Evolutionary conservation across 2,888 invertebrate species (phyloP).

Genomic region (Parochlus steinenii): DNA sequence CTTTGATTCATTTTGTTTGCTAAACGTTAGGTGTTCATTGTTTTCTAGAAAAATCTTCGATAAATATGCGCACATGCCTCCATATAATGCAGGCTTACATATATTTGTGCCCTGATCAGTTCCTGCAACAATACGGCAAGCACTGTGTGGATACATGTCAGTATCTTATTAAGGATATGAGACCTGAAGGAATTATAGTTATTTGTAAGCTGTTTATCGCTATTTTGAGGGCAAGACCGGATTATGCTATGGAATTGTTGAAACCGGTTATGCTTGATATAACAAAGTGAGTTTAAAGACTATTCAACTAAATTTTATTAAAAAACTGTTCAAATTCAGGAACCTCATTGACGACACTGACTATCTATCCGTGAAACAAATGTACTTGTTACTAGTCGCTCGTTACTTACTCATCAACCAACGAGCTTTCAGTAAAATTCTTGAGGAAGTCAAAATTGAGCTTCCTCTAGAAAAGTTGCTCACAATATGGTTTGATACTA

Average conservation of each 20-base stretch:
- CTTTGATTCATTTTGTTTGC: slow-evolving; percentile 2
- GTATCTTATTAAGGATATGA: slow-evolving; percentile 60
- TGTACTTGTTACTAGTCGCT: slow-evolving; percentile 61
- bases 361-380: slow-evolving; percentile 54
- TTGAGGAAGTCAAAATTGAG: slow-evolving; percentile 36
- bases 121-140: slow-evolving; percentile 52
- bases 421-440: slow-evolving; percentile 39
- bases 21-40: slow-evolving; percentile 1
- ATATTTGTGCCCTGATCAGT: slow-evolving; percentile 59
- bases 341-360: slow-evolving; percentile 51
- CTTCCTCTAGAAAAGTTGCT: slow-evolving; percentile 53
- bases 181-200: slow-evolving; percentile 52
- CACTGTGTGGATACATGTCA: slow-evolving; percentile 52
- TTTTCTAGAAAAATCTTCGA: slow-evolving; percentile 57
- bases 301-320: slow-evolving; percentile 5
- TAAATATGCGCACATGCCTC: slow-evolving; percentile 61
- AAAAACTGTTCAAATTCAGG: slow-evolving; percentile 28
- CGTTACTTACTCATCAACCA: slow-evolving; percentile 58
- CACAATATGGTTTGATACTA: slow-evolving; percentile 62
- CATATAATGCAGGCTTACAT: slow-evolving; percentile 72
- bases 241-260: slow-evolving; percentile 54
- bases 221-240: slow-evolving; percentile 55
- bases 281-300: slow-evolving; percentile 33
- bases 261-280: slow-evolving; percentile 43
- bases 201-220: slow-evolving; percentile 60